Evolutionary conservation across 2,888 invertebrate genomes (phyloP).

Genomic region (Aquatica leii): DNA sequence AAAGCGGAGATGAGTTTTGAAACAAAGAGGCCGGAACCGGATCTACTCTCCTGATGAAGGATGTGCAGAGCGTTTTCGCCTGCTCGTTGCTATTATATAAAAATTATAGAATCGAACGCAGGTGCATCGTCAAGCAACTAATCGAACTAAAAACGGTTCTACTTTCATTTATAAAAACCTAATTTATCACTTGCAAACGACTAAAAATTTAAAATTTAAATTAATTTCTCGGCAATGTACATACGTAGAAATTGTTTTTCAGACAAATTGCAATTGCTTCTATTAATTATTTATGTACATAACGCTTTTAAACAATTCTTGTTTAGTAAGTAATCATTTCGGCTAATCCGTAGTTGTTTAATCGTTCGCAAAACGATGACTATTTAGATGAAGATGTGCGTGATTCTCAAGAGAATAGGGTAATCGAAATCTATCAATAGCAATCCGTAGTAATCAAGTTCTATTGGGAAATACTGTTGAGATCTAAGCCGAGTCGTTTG

Average conservation of each 20-base stretch:
- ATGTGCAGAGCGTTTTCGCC: constrained; percentile 34
- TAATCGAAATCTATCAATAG: constrained; percentile 41
- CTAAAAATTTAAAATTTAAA: constrained; percentile 11
- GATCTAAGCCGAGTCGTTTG: constrained; percentile 27
- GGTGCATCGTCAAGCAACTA: constrained; percentile 21
- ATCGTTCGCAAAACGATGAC: constrained; percentile 27
- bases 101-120: constrained; percentile 30
- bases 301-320: too few relatives aligned
- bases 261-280: too few relatives aligned
- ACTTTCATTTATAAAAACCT: constrained; percentile 23
- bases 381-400: constrained; percentile 33
- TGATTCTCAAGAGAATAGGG: constrained; percentile 27
- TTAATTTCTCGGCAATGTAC: not conserved
- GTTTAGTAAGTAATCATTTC: constrained; percentile 28
- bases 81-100: constrained; percentile 38
- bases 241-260: too few relatives aligned
- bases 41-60: constrained; percentile 41
- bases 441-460: constrained; percentile 33
- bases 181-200: constrained; percentile 24
- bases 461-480: constrained; percentile 34
- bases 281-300: too few relatives aligned
- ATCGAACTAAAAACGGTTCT: constrained; percentile 16
- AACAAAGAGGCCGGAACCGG: constrained; percentile 44
- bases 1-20: constrained; percentile 44
- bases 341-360: constrained; percentile 38